Conservation (phyloP, 2,113 vertebrate genomes). For the Oxyura jamaicensis region DNA sequence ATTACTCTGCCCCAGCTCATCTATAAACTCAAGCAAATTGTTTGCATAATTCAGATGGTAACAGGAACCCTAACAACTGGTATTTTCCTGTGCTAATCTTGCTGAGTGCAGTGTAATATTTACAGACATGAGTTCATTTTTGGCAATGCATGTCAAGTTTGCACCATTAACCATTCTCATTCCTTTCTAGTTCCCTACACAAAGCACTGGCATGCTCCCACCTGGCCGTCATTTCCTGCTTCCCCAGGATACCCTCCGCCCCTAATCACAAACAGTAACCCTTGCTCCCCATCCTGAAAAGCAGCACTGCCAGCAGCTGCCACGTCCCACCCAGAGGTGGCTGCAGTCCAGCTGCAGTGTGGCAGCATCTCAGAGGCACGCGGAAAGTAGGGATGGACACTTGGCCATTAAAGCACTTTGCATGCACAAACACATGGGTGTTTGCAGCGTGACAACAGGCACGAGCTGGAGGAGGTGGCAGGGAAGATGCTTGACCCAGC, state of each 20-base stretch:
- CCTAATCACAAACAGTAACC: background rate
- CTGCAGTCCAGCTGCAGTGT: background rate
- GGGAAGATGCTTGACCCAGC: background rate
- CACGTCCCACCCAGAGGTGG: background rate
- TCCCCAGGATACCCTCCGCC: background rate
- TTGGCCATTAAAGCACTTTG: background rate
- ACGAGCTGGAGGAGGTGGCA: background rate
- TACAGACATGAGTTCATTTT: slow-evolving; percentile 39
- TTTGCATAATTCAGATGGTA: slow-evolving; percentile 37
- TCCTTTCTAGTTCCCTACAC: background rate
- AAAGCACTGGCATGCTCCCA: background rate
- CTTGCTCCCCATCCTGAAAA: background rate
- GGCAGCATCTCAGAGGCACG: background rate
- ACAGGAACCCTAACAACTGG: slow-evolving; percentile 25
- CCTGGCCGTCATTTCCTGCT: background rate
- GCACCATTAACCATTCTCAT: background rate
- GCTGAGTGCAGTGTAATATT: background rate
- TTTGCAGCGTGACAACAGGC: background rate
- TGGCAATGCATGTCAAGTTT: background rate
- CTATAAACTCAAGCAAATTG: slow-evolving; percentile 30
- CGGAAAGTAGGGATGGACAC: background rate
- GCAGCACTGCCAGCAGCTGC: background rate
- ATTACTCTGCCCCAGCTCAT: background rate
- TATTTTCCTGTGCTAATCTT: slow-evolving; percentile 28
- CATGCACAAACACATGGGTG: fast-evolving